Evolutionary conservation across 2,113 vertebrate genomes (phyloP).

Genomic region (Setophaga kirtlandii): DNA sequence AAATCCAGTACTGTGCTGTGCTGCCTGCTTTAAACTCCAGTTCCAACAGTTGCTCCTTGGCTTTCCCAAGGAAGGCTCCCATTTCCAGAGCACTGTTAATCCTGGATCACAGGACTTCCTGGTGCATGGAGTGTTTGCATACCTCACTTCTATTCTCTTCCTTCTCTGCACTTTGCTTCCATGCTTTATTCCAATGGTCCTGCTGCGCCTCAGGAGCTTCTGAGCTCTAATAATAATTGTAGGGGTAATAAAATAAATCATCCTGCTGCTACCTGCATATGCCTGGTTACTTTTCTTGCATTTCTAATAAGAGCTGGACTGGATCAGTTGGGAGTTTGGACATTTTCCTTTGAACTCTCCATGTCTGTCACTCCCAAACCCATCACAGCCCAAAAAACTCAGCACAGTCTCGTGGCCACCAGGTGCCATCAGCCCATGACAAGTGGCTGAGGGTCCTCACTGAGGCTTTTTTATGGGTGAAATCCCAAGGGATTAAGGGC

Average conservation of each 20-base stretch:
- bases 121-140: background rate
- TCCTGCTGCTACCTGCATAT: background rate
- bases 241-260: background rate
- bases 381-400: accelerated
- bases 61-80: background rate
- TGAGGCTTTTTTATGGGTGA: background rate
- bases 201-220: slow-evolving; percentile 13
- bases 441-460: background rate
- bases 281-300: background rate
- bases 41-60: background rate
- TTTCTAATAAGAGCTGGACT: background rate
- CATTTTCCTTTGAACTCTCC: background rate
- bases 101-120: background rate
- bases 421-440: background rate
- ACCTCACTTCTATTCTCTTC: background rate
- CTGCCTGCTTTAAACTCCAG: background rate
- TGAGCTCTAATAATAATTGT: slow-evolving; percentile 2
- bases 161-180: background rate
- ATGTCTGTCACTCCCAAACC: background rate
- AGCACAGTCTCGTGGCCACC: accelerated
- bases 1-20: background rate
- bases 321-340: background rate
- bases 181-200: background rate
- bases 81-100: background rate
- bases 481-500: background rate